phyloP scores from a whole-genome alignment of 1,140 invertebrate genomes.

The Mercenaria mercenaria region DNA sequence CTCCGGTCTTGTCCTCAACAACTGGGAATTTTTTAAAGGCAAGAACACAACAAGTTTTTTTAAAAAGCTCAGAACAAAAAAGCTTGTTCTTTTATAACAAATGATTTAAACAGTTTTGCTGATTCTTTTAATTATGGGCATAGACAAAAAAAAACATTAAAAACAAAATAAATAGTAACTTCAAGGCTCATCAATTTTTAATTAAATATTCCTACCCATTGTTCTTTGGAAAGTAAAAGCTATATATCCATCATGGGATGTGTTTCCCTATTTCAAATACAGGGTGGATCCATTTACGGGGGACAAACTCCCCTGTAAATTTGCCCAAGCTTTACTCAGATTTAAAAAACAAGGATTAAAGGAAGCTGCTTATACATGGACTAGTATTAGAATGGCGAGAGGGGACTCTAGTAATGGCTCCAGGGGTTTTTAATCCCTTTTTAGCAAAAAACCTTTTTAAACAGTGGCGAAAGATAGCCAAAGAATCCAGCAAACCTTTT shows the following conservation, averaged over 20 bases:
- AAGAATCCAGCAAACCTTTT: neutral
- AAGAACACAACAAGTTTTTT: too few relatives aligned
- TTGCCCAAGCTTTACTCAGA: conserved; percentile 1
- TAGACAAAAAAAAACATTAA: too few relatives aligned
- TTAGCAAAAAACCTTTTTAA: conserved; percentile 40
- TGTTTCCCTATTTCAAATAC: neutral
- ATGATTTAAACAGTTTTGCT: too few relatives aligned
- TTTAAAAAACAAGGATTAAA: conserved; percentile 4
- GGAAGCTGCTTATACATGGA: neutral
- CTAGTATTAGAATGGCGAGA: neutral
- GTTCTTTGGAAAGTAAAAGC: neutral
- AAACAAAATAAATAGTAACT: too few relatives aligned
- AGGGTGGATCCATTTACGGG: neutral
- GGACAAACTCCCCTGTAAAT: neutral
- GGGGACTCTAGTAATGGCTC: neutral
- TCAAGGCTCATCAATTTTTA: neutral
- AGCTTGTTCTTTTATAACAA: too few relatives aligned
- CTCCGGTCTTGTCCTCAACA: conserved; percentile 10
- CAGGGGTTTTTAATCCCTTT: conserved; percentile 34
- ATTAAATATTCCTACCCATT: neutral
- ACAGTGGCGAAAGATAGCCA: neutral
- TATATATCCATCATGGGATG: neutral
- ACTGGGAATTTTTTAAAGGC: neutral
- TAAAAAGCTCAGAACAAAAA: too few relatives aligned
- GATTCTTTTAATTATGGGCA: too few relatives aligned